Conservation (phyloP, 2,888 invertebrate genomes). For the Protula sp. region DNA sequence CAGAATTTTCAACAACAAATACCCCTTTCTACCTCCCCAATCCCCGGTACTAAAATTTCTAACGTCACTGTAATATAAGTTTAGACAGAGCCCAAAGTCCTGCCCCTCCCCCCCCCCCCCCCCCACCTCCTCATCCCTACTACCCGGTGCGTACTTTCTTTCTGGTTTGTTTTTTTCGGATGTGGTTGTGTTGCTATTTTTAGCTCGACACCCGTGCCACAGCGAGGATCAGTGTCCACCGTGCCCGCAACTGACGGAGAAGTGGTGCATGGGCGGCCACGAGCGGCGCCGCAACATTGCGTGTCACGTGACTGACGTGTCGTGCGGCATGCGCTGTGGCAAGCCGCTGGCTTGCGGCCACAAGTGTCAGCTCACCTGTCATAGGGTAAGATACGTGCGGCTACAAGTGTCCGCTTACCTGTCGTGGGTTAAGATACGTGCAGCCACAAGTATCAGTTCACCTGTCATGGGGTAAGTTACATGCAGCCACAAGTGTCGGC, state of each 20-base stretch:
- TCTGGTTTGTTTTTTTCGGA: too few species aligned
- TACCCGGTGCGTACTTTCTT: too few species aligned
- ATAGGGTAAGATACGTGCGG: constrained; percentile 57
- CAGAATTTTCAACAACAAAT: too few species aligned
- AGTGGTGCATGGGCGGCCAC: constrained; percentile 76
- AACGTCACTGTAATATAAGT: too few species aligned
- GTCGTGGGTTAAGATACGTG: too few species aligned
- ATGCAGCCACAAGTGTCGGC: background rate
- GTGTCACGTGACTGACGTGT: constrained; percentile 78
- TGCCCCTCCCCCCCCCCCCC: too few species aligned
- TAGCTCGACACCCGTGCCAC: constrained; percentile 80
- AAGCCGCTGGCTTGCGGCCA: constrained; percentile 79
- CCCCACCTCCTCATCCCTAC: too few species aligned
- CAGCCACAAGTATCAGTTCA: background rate
- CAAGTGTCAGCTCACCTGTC: constrained; percentile 75
- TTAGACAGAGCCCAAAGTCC: too few species aligned
- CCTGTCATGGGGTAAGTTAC: background rate
- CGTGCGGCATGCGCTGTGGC: constrained; percentile 83
- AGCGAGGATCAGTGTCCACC: constrained; percentile 69
- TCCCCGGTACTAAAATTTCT: too few species aligned
- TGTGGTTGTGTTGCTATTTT: too few species aligned
- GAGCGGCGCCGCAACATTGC: constrained; percentile 82
- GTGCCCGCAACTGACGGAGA: constrained; percentile 78
- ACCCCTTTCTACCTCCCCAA: too few species aligned
- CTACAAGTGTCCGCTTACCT: background rate